Percentiles rank a stretch among this genome's conserved stretches.
These are phyloP conservation scores for Gallinago media DNA, from an alignment of 2,113 vertebrate genomes.

Conservation along the genomic window DNA sequence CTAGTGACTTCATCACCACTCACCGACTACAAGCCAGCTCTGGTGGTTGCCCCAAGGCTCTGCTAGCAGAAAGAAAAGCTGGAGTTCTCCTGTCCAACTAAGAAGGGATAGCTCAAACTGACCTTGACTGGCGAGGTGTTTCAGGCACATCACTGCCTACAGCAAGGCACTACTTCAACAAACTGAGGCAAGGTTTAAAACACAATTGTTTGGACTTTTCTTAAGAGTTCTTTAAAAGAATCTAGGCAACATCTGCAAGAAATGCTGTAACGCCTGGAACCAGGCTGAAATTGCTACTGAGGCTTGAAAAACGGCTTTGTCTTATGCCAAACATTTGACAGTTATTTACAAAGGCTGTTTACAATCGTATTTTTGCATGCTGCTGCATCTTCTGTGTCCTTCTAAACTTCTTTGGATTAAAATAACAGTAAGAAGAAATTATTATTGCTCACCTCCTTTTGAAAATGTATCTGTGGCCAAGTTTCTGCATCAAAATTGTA, in stretches of 20 bases:
- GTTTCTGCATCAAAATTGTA: constrained; percentile 88
- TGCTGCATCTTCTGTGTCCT: neutral
- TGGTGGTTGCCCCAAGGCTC: neutral
- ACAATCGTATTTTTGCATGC: neutral
- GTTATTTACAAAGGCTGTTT: neutral
- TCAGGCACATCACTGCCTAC: neutral
- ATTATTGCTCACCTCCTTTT: constrained; percentile 82
- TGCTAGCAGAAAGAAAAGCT: neutral
- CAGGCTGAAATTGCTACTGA: neutral
- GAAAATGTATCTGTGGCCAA: constrained; percentile 87
- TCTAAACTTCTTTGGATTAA: neutral
- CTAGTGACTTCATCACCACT: neutral
- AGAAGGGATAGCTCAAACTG: neutral
- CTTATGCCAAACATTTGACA: neutral
- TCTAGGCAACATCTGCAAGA: neutral
- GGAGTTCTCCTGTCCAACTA: neutral
- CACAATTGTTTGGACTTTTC: neutral
- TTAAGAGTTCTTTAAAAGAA: neutral
- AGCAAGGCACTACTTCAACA: neutral
- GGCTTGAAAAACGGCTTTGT: neutral
- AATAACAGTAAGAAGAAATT: neutral
- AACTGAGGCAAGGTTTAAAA: neutral
- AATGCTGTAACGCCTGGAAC: neutral
- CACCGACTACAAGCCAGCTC: neutral
- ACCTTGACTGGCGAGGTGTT: neutral